Conservation (phyloP, 2,113 vertebrate species). For the Callorhinus ursinus region DNA sequence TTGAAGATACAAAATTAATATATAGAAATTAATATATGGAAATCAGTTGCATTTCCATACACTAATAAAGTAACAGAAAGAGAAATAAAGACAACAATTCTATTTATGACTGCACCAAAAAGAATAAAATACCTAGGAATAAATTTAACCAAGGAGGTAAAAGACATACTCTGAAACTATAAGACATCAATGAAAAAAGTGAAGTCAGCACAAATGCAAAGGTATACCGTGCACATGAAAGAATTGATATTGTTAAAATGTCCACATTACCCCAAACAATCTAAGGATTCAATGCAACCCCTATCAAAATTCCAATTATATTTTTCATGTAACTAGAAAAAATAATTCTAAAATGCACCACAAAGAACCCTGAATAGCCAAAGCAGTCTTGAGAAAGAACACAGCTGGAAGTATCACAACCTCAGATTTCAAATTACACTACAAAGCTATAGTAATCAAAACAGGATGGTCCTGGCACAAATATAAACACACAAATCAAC, state of each 20-base stretch:
- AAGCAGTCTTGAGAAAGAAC: not conserved
- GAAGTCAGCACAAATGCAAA: not conserved
- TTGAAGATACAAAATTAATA: not conserved
- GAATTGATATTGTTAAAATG: not conserved
- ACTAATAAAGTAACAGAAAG: not conserved
- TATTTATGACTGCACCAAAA: not conserved
- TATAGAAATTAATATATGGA: not conserved
- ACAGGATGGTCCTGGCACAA: not conserved
- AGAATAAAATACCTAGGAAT: not conserved
- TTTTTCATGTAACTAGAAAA: not conserved
- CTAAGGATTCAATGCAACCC: not conserved
- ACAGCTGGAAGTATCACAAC: not conserved
- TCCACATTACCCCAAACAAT: not conserved
- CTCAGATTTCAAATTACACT: not conserved
- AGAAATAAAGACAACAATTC: not conserved
- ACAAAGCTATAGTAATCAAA: not conserved
- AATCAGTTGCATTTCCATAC: not conserved
- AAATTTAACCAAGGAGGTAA: not conserved
- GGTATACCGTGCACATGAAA: not conserved
- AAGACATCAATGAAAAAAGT: not conserved
- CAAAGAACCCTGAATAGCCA: not conserved
- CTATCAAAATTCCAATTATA: not conserved
- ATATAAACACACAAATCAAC: not conserved
- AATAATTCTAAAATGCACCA: not conserved
- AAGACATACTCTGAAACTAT: not conserved